Percentiles rank a stretch among this genome's conserved stretches.
These are phyloP conservation scores for Euura lappo DNA, from an alignment of 1,140 invertebrate species.

Conservation along the genomic window DNA sequence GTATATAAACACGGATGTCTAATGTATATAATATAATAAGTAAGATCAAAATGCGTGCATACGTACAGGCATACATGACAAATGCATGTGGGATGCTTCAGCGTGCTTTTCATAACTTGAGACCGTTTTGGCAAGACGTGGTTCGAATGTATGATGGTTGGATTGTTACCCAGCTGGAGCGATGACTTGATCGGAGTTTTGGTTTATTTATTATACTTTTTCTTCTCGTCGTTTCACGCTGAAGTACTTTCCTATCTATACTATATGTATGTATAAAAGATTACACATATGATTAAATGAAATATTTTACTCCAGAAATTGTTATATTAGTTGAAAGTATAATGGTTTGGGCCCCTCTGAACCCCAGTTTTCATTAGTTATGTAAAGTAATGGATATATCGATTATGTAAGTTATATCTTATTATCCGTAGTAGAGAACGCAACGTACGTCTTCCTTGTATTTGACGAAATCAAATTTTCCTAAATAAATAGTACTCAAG, in stretches of 20 bases:
- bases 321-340: not conserved
- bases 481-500: not conserved
- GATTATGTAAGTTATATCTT: not conserved
- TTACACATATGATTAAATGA: not conserved
- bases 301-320: not conserved
- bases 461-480: not conserved
- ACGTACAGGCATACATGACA: no score
- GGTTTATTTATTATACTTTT: no score
- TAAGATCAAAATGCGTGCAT: no score
- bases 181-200: no score
- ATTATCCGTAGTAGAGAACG: not conserved
- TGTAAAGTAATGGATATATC: not conserved
- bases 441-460: conserved; percentile 1
- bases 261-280: not conserved
- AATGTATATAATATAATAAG: no score
- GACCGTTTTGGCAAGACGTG: no score
- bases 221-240: not conserved
- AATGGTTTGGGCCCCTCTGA: not conserved
- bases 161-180: no score
- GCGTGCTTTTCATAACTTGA: no score
- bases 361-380: not conserved
- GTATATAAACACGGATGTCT: no score
- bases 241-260: not conserved
- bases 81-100: no score
- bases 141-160: no score